Base-by-base conservation (phyloP, 2,888 invertebrate species). In the Synanthedon vespiformis region DNA sequence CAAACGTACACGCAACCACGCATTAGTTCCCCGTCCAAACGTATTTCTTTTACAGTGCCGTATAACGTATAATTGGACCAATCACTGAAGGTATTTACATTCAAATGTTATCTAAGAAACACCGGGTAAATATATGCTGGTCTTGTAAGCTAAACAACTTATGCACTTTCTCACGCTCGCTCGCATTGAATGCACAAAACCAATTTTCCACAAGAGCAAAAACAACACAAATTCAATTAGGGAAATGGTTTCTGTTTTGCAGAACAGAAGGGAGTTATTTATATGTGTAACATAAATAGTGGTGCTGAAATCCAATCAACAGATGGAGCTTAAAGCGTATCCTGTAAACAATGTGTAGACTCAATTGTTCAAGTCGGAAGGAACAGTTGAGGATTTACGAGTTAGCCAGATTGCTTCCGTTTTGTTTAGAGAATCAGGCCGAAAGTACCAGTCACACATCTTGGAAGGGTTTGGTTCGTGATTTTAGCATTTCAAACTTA, bases 171-270 rank as follows among this genome's bases (percentile, higher is more conserved):
- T 81, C 83, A 83, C 83, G 82, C 69, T 73, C 68, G 54, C 66
- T 52, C 59, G 63, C 65, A 68, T 67, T 70, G 68, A 75, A 77
- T 76, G 77, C 71, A 77, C 72, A 74, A 74, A 80, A 72, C 77
- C 80, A 84, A 84, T 85, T 83, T 83, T 81, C 78, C 73, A 72
- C 73, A 68, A 72, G 68, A 71, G 70, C 70, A 77, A 81, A 80
- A 82, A 80, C 80, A 81, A 79, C 77, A 82, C 78, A 77, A 80
- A 82, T 84, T 84, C 82, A 83, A 84, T 85, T 84, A 85, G 77
- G 75, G 64, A 77, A 77, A 77, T 77, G 76, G 75, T 76, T 74
- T 74, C 72, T 80, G 74, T 68, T 75, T 68, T 67, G 72, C 67
- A 67, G 69, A 73, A 70, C 72, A 72, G 69, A 68, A 72, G 67